Percentiles rank a stretch among this genome's conserved stretches.
phyloP scores from a whole-genome alignment of 64 coral and sea anemone genomes.

The Acropora tenuis region DNA sequence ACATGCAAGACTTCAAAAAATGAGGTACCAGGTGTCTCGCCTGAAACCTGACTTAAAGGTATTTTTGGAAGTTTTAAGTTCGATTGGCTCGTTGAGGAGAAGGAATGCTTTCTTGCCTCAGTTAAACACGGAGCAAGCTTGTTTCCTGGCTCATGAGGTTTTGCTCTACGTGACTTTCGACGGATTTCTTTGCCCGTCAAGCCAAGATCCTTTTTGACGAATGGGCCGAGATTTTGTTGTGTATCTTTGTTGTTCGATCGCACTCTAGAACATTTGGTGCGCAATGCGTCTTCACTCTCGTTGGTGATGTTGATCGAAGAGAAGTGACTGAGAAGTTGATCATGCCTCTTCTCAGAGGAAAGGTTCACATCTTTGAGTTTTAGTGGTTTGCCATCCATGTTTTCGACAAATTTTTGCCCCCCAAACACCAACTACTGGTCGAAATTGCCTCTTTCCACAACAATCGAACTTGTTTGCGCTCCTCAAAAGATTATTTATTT shows the following conservation, averaged over 20 bases:
- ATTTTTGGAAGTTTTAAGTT: background rate
- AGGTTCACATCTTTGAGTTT: background rate
- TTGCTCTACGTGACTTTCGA: background rate
- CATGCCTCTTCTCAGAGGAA: conserved; percentile 3
- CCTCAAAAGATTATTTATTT: too few relatives aligned
- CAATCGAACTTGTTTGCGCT: too few relatives aligned
- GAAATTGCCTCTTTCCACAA: background rate
- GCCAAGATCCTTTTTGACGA: background rate
- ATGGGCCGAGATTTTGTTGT: background rate
- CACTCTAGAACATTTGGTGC: background rate
- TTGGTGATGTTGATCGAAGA: background rate
- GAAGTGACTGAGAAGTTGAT: background rate
- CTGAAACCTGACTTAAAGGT: background rate
- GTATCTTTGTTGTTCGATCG: background rate
- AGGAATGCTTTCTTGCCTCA: background rate
- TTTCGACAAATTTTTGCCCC: background rate
- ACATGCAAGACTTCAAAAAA: too few relatives aligned
- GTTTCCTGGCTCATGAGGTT: background rate
- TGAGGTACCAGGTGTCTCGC: background rate
- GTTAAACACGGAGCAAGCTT: background rate
- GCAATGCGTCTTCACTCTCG: background rate
- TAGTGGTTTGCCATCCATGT: background rate
- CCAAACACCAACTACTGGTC: background rate
- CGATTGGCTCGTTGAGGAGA: background rate
- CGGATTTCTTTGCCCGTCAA: background rate